Percentiles rank a stretch among this genome's conserved stretches.
phyloP scores from a whole-genome alignment of 2,113 vertebrate genomes.

The Raphicerus campestris region DNA sequence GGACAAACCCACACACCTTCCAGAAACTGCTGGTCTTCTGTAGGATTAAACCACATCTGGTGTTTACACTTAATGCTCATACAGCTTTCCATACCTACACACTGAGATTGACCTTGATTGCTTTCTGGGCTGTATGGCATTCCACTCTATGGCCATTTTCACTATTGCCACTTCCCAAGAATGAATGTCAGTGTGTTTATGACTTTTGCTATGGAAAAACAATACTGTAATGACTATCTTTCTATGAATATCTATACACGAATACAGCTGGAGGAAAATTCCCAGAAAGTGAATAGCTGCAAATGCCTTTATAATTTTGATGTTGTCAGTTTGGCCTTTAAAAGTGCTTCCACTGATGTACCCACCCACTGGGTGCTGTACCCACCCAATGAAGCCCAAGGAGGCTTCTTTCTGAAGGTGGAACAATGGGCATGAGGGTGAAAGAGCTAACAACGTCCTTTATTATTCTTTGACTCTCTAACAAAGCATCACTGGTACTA shows the following conservation, averaged over 20 bases:
- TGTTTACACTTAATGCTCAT: not conserved
- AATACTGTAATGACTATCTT: not conserved
- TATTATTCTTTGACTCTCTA: not conserved
- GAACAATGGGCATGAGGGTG: not conserved
- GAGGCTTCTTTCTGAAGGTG: not conserved
- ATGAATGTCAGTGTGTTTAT: not conserved
- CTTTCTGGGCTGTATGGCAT: not conserved
- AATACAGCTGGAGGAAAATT: not conserved
- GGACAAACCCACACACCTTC: not conserved
- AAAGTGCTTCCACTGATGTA: not conserved
- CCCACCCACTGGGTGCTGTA: not conserved
- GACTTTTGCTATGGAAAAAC: not conserved
- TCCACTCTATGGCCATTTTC: not conserved
- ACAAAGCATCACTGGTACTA: not conserved
- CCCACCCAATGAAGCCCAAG: not conserved
- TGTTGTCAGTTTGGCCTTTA: not conserved
- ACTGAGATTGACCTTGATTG: not conserved
- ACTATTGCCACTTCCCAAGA: not conserved
- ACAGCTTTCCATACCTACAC: not conserved
- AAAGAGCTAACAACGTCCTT: not conserved
- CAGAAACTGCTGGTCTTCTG: not conserved
- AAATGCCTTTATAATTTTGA: not conserved
- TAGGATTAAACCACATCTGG: rapidly evolving
- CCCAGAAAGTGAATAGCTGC: not conserved
- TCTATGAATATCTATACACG: not conserved